phyloP scores from a whole-genome alignment of 2,797 vertebrate genomes.

The Dermochelys coriacea region DNA sequence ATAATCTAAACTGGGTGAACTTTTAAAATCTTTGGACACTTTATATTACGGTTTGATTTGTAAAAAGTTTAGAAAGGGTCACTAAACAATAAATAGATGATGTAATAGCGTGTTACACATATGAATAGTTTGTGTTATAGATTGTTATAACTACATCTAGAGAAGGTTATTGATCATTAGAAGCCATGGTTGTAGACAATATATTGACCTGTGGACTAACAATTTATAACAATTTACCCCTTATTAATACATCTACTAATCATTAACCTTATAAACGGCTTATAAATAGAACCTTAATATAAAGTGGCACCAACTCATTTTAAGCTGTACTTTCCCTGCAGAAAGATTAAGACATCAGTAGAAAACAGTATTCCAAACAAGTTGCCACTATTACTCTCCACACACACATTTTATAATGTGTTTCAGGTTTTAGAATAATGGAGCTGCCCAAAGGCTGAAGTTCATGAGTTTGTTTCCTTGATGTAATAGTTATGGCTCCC shows the following conservation, averaged over 20 bases:
- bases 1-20: background rate
- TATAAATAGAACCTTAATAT: background rate
- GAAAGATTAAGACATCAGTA: background rate
- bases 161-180: background rate
- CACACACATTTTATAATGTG: background rate
- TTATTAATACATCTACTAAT: background rate
- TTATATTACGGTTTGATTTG: background rate
- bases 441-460: background rate
- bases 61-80: background rate
- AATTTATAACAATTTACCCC: background rate
- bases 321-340: background rate
- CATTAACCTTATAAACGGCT: background rate
- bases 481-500: background rate
- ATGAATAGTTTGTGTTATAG: accelerated
- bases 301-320: background rate
- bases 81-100: background rate
- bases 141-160: background rate
- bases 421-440: background rate
- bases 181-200: background rate
- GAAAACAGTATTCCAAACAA: background rate
- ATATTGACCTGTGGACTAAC: background rate
- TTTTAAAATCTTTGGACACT: background rate
- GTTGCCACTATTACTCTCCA: background rate
- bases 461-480: background rate
- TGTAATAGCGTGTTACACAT: background rate